Evolutionary conservation across 2,113 vertebrate species (phyloP), one percentile per base, ranked within the genome.

Genomic region (Apistogramma diplotaenia): DNA sequence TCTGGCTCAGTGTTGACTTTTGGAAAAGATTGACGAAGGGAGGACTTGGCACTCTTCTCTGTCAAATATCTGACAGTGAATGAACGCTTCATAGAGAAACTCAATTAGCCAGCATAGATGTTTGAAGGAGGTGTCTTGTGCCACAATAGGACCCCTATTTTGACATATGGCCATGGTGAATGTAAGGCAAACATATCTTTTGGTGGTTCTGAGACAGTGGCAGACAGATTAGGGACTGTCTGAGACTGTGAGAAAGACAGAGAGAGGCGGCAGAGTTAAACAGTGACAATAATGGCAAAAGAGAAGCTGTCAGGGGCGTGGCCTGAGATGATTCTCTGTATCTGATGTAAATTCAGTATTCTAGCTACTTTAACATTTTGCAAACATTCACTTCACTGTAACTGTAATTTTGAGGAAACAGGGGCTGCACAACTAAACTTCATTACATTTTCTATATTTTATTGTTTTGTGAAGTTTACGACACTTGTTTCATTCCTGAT

Each of bases 1-100:
- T 91, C 88, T 92, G 89, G 89, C 85, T 56, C 76, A 29, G 56
- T 94, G 90, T 93, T 93, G 92, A 93, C 92, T 92, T 91, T 92
- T 12, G 51, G 78, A 75, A 81, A 89, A 89, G 92, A 92, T 62
- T 91, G 90, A 90, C 72, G 87, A 90, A 67, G 83, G 77, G 25
- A 82, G 76, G 84, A 85, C 85, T 91, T 85, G 86, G 82, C 89
- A 87, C 85, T 87, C 84, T 79, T 86, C 86, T 78, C 85, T 82
- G 78, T 91, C 89, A 90, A 78, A 85, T 54, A 67, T 89, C 78
- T 89, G 87, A 92, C 88, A 83, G 88, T 88, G 90, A 94, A 92
- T 86, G 79, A 90, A 65, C 31, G 78, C 85, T 71, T 87, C 82
- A 86, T 74, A 76, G 90, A 92, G 90, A 91, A 90, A 93, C 92